Base-by-base conservation (phyloP, 2,797 vertebrate species). In the Periparus ater region DNA sequence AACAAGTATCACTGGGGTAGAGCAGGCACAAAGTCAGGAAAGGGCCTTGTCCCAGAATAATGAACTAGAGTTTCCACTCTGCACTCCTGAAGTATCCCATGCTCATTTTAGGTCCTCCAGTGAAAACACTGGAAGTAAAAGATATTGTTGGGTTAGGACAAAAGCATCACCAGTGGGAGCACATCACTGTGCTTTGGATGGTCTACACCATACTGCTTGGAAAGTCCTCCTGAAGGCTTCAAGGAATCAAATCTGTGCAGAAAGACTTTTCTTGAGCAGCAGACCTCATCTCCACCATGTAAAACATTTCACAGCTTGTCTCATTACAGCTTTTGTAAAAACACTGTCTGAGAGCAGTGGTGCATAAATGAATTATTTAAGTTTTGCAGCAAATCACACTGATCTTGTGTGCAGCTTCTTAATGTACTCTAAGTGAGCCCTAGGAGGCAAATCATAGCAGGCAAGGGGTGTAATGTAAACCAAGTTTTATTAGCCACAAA, bases 351-450 rank as follows among this genome's bases (percentile, higher is more conserved):
- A 98, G 98, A 98, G 98, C 98, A 98, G 97, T 95, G 98, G 98
- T 98, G 98, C 98, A 98, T 98, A 98, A 98, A 98, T 99, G 98
- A 99, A 99, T 99, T 99, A 99, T 99, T 99, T 98, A 99, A 98
- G 98, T 97, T 97, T 98, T 98, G 96, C 95, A 97, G 98, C 97
- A 98, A 98, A 98, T 98, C 94, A 95, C 97, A 97, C 96, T 97
- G 97, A 98, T 97, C 96, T 97, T 94, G 94, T 95, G 97, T 97
- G 97, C 97, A 96, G 97, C 95, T 98, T 98, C 98, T 98, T 98
- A 98, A 98, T 98, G 97, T 96, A 96, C 98, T 98, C 97, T 98
- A 98, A 98, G 98, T 97, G 98, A 98, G 98, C 98, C 98, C 98
- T 98, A 96, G 76, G 98, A 99, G 98, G 98, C 97, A 98, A 98